Evolutionary conservation across 1,140 invertebrate genomes (phyloP).

Genomic region (Trypoxylus dichotomus): DNA sequence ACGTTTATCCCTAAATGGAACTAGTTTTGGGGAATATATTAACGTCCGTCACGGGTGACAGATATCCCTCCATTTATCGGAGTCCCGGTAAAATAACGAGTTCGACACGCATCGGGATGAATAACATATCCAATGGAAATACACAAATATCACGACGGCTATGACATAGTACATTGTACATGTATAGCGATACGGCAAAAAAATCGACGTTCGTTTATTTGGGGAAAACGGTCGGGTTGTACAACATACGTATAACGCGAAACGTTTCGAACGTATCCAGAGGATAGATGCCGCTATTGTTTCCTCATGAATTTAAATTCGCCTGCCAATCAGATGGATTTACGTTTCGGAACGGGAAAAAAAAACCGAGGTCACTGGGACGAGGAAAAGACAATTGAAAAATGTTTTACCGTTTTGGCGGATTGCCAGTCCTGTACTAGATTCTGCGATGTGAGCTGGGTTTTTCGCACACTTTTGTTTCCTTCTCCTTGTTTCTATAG

Average conservation of each 20-base stretch:
- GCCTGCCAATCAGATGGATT: conserved; percentile 1
- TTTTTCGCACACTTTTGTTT: no score
- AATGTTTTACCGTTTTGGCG: no score
- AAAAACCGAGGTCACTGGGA: neutral
- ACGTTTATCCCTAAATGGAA: no score
- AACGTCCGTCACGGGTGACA: neutral
- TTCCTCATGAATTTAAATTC: conserved; percentile 3
- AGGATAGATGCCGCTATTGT: neutral
- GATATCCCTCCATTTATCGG: no score
- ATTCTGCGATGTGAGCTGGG: no score
- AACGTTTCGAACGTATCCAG: neutral
- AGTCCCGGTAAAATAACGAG: no score
- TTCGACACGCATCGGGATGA: neutral
- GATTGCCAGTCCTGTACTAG: no score
- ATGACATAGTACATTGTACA: neutral
- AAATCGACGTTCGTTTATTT: neutral
- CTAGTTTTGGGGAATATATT: no score
- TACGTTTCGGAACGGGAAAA: neutral
- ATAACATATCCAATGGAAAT: neutral
- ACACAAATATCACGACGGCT: no score
- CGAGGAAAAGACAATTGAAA: no score
- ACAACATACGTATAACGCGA: no score
- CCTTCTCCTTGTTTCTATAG: no score
- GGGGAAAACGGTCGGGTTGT: neutral
- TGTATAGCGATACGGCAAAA: neutral